Base-by-base conservation (phyloP, 1,140 invertebrate species). In the Monochamus saltuarius region DNA sequence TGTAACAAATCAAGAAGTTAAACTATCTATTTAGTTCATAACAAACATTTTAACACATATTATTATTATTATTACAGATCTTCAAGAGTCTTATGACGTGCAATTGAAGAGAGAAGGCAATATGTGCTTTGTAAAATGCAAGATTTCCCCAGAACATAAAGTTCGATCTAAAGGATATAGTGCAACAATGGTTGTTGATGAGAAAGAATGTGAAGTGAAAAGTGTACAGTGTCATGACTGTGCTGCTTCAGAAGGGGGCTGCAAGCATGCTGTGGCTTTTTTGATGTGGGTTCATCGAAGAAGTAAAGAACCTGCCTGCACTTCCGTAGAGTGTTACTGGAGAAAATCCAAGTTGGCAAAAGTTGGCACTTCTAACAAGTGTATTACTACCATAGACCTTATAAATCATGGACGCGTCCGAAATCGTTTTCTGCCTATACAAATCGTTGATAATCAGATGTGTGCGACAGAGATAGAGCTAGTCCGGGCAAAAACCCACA, bases 201-300 rank as follows among this genome's bases (percentile, higher is more conserved):
- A 68, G 59, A 29, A 62, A 52, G 46, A 58, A 38, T 47, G 59
- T 36, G 51, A 16, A 47, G 50, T 72, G 16, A 47, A 50, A 14
- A 49, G 38, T 55, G 38, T 59, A 22, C 17, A 65, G 47, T 73
- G 74, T 52, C 43, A 67, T 14, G 67, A 68, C 50, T 73, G 68
- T 51, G 53, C 63, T 29, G 64, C 67, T 36, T 49, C 66, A 42
- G 34, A 14, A 64, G 53, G 68, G 16, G 59, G 51, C 13, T 50
- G 60, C 47, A 69, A 73, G 56, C 69, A 75, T 69, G 62, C 59
- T 11, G 13, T 75, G 16, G 69, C 68, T 43, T 66, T 74, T 17
- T 22, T 72, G 4, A 71, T 68, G 58, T 74, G 73, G 69, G 9
- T 61, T 1, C 65, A 74, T 61, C 58, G 66, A 1, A 51, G 71